Conservation (phyloP, 2,888 invertebrate species). For the Xiphydria camelus region DNA sequence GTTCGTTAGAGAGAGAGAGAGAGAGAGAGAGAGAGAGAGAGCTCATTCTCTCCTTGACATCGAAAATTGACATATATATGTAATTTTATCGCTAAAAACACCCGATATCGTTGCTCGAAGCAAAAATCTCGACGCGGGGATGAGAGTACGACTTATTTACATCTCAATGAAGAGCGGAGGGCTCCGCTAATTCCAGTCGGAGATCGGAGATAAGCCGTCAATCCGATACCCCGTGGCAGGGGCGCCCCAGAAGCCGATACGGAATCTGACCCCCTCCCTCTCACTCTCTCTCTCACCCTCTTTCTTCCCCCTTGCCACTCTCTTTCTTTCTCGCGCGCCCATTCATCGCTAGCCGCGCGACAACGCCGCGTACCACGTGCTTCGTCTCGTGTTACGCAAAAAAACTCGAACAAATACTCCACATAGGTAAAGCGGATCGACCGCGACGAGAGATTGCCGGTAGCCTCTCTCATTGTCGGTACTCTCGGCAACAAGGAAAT, state of each 20-base stretch:
- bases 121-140: too few relatives aligned
- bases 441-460: not conserved
- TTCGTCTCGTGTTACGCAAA: constrained; percentile 18
- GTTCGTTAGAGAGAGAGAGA: too few relatives aligned
- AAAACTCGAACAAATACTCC: constrained; percentile 14
- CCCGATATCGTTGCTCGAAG: too few relatives aligned
- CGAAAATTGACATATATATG: too few relatives aligned
- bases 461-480: not conserved
- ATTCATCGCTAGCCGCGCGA: not conserved
- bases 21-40: too few relatives aligned
- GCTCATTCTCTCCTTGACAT: too few relatives aligned
- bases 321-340: not conserved
- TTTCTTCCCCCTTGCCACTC: constrained; percentile 6
- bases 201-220: constrained; percentile 34
- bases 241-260: constrained; percentile 9
- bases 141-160: constrained; percentile 26
- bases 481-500: not conserved
- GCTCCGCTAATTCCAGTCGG: constrained; percentile 25
- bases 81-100: too few relatives aligned
- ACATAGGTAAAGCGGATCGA: not conserved
- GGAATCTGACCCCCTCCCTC: too few relatives aligned
- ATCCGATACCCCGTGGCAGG: constrained; percentile 33
- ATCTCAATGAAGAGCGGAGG: constrained; percentile 27
- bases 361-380: constrained; percentile 16
- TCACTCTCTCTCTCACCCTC: constrained; percentile 6